These are phyloP conservation scores for Martes martes DNA, from an alignment of 2,113 vertebrate species.

Conservation along the genomic window DNA sequence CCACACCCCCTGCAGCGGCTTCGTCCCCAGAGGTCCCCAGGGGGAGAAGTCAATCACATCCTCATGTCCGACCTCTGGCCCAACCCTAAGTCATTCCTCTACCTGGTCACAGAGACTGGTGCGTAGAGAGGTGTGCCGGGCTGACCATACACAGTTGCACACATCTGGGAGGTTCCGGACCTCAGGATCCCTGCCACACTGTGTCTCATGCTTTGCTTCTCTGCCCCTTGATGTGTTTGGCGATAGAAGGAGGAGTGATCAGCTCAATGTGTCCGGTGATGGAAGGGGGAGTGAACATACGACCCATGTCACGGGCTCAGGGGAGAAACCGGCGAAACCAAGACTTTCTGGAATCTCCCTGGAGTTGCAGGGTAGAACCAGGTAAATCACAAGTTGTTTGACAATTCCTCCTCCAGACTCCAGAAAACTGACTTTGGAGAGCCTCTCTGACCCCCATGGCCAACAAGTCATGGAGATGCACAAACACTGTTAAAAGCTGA, in stretches of 20 bases:
- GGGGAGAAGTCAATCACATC: not conserved
- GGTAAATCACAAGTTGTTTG: not conserved
- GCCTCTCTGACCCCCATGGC: not conserved
- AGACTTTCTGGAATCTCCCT: not conserved
- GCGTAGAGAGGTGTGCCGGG: fast-evolving
- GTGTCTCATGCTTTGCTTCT: not conserved
- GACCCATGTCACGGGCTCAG: not conserved
- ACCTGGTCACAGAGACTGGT: not conserved
- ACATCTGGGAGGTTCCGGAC: not conserved
- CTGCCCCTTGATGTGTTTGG: not conserved
- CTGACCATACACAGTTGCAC: not conserved
- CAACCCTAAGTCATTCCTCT: not conserved
- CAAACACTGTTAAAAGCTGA: not conserved
- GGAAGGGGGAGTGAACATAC: not conserved
- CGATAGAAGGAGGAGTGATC: not conserved
- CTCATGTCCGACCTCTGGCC: not conserved
- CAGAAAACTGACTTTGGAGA: not conserved
- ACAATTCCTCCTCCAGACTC: not conserved
- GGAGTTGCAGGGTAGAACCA: not conserved
- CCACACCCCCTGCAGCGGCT: fast-evolving
- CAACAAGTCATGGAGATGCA: not conserved
- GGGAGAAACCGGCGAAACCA: not conserved
- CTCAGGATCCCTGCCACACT: not conserved
- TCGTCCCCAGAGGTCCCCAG: not conserved
- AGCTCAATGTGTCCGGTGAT: not conserved